A percentile compares a stretch with the other conserved stretches of the same genome.
phyloP scores from a whole-genome alignment of 2,113 vertebrate species.

The Megalops atlanticus region DNA sequence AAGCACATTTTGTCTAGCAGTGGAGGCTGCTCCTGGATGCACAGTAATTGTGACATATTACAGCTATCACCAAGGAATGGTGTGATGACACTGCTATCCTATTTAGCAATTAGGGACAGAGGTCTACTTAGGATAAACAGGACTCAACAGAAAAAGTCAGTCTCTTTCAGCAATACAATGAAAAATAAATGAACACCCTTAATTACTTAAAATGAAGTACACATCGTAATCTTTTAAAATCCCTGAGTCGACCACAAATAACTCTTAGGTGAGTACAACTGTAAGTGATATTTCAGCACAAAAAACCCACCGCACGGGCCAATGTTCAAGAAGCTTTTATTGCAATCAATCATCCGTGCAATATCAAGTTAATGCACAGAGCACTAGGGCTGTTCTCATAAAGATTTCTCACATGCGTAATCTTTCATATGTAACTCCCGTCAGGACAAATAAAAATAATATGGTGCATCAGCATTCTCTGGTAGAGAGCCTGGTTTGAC shows the following conservation, averaged over 20 bases:
- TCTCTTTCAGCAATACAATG: not conserved
- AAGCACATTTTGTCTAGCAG: not conserved
- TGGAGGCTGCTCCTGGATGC: not conserved
- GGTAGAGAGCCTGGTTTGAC: not conserved
- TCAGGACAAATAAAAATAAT: not conserved
- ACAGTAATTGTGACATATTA: not conserved
- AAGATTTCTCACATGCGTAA: not conserved
- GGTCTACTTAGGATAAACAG: constrained; percentile 8
- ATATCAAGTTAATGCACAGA: not conserved
- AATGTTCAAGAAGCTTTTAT: constrained; percentile 5
- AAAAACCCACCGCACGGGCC: not conserved
- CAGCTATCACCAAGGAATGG: not conserved
- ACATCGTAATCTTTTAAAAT: not conserved
- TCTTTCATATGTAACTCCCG: too few relatives aligned
- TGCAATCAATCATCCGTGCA: constrained; percentile 16
- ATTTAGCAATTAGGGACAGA: constrained; percentile 34
- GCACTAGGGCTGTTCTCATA: not conserved
- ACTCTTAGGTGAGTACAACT: not conserved
- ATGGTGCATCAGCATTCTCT: not conserved
- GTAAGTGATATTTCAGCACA: not conserved
- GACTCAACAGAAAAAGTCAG: constrained; percentile 11
- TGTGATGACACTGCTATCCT: constrained; percentile 3
- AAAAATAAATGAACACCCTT: constrained; percentile 2
- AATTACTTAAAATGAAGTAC: constrained; percentile 20
- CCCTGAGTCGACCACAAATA: not conserved